phyloP scores from a whole-genome alignment of 2,797 vertebrate species.

The Sebastes kiyomatsui region DNA sequence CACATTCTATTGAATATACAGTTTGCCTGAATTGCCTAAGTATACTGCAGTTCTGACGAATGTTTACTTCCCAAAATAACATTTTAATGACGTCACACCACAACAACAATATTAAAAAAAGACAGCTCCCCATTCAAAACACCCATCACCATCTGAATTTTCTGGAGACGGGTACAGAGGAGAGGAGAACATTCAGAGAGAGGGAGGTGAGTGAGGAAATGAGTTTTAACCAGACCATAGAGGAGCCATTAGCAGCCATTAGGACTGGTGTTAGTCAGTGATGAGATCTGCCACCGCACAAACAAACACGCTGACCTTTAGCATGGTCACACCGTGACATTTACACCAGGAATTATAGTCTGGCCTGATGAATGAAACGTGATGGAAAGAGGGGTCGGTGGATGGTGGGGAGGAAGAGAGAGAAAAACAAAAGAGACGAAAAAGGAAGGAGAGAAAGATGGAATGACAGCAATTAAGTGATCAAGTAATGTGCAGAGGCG shows the following conservation, averaged over 20 bases:
- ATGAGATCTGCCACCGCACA: constrained; percentile 72
- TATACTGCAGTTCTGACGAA: neutral
- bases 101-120: neutral
- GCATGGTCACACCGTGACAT: constrained; percentile 74
- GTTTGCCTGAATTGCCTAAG: neutral
- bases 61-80: neutral
- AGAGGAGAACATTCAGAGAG: neutral
- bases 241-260: constrained; percentile 75
- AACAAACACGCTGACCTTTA: constrained; percentile 82
- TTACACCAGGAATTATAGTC: constrained; percentile 69
- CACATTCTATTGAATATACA: neutral
- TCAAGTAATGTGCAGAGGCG: constrained; percentile 1
- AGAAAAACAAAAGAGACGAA: constrained; percentile 5
- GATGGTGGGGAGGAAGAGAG: neutral
- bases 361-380: constrained; percentile 58
- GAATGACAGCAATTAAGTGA: constrained; percentile 35
- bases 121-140: constrained; percentile 6
- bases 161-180: neutral
- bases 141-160: constrained; percentile 13
- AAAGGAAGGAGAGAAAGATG: constrained; percentile 5
- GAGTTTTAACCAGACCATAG: constrained; percentile 68
- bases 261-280: constrained; percentile 71
- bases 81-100: neutral
- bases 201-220: constrained; percentile 59
- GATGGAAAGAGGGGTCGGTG: constrained; percentile 25